These are phyloP conservation scores for Plecotus auritus DNA, from an alignment of 2,113 vertebrate genomes.

Conservation along the genomic window DNA sequence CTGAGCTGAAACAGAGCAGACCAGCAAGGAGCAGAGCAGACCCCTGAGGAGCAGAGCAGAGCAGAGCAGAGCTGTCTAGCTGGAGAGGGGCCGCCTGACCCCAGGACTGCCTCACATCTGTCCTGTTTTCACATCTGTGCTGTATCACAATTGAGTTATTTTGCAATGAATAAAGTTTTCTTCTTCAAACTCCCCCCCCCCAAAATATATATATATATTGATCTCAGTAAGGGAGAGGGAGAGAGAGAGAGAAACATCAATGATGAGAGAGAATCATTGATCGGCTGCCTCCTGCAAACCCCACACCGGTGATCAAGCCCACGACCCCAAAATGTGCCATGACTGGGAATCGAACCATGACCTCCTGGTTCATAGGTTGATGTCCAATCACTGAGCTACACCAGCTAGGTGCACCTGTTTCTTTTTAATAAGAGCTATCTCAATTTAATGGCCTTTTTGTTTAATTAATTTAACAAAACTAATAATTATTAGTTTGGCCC, in stretches of 20 bases:
- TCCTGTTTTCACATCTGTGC: neutral
- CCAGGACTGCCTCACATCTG: neutral
- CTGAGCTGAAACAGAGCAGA: neutral
- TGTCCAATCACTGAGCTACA: neutral
- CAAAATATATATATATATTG: too few relatives aligned
- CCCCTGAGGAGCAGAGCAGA: neutral
- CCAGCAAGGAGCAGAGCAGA: neutral
- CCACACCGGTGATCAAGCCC: too few relatives aligned
- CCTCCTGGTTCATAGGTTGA: neutral
- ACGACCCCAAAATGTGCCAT: too few relatives aligned
- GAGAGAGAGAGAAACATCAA: too few relatives aligned
- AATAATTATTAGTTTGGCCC: neutral
- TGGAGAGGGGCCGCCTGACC: neutral
- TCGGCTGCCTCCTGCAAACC: too few relatives aligned
- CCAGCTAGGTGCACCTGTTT: neutral
- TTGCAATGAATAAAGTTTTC: neutral
- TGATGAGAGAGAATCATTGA: too few relatives aligned
- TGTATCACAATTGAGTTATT: neutral
- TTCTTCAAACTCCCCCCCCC: neutral
- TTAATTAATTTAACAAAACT: constrained; percentile 9
- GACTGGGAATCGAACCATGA: neutral
- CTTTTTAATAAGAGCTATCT: neutral
- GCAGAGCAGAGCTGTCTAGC: neutral
- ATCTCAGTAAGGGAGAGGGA: neutral
- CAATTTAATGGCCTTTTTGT: neutral